Percentiles rank a stretch among this genome's conserved stretches.
Evolutionary conservation across 2,113 vertebrate genomes (phyloP).

Genomic region (Tricholaema leucomelas): DNA sequence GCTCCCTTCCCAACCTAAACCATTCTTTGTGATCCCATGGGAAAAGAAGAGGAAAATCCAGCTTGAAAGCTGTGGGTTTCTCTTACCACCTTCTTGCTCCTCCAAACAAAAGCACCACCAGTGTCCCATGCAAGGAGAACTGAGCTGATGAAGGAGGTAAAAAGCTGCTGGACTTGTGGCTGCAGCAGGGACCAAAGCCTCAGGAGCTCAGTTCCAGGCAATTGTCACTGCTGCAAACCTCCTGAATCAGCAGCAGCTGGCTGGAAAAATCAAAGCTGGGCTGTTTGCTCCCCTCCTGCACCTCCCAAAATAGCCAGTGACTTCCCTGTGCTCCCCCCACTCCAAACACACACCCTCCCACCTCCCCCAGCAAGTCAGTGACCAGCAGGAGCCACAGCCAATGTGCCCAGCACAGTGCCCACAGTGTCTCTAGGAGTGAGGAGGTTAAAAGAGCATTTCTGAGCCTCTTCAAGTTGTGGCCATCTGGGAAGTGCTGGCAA

Average conservation of each 20-base stretch:
- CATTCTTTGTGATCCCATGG: background rate
- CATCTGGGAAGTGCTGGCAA: background rate
- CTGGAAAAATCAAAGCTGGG: slow-evolving; percentile 26
- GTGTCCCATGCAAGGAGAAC: background rate
- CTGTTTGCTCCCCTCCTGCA: background rate
- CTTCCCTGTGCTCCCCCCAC: background rate
- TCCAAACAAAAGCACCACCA: background rate
- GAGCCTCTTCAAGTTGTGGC: background rate
- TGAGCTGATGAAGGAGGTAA: background rate
- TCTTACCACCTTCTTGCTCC: background rate
- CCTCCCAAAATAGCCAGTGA: slow-evolving; percentile 11
- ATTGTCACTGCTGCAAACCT: background rate
- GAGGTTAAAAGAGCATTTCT: background rate
- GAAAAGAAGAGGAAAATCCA: background rate
- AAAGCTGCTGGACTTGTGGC: background rate
- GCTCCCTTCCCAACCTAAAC: too few species aligned
- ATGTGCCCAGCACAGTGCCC: fast-evolving
- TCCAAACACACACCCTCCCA: background rate
- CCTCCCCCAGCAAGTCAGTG: background rate
- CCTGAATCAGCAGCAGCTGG: slow-evolving; percentile 58
- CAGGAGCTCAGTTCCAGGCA: background rate
- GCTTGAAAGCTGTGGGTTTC: background rate
- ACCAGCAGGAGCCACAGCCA: fast-evolving
- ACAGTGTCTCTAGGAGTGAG: background rate
- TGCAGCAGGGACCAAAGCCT: background rate